These are phyloP conservation scores for Callithrix jacchus DNA, from an alignment of 2,113 vertebrate species.

Conservation along the genomic window DNA sequence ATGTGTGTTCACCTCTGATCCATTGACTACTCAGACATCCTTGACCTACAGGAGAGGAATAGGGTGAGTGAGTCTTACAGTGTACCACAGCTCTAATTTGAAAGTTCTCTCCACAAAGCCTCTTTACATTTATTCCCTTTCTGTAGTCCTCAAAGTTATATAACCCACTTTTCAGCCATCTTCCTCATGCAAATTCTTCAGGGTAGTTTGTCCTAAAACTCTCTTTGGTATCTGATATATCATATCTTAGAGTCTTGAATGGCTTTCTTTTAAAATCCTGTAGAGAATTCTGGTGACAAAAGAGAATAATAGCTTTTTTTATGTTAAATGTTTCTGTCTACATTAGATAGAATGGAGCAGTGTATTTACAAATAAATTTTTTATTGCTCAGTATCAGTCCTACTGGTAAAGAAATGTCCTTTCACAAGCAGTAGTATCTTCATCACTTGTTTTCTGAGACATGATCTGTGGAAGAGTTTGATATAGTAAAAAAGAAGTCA, in stretches of 20 bases:
- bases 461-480: background rate
- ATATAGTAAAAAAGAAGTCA: background rate
- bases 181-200: background rate
- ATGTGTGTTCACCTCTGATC: background rate
- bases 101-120: background rate
- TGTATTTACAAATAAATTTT: constrained; percentile 20
- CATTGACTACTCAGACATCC: background rate
- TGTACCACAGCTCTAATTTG: background rate
- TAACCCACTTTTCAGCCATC: background rate
- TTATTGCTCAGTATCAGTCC: background rate
- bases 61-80: background rate
- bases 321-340: background rate
- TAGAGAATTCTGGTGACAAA: constrained; percentile 12
- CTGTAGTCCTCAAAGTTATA: background rate
- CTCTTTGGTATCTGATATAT: background rate
- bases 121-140: background rate
- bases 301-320: background rate
- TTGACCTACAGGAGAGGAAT: background rate
- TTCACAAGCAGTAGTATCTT: background rate
- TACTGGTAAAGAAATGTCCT: background rate
- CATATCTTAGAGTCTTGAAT: background rate
- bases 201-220: background rate
- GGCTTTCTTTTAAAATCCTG: background rate
- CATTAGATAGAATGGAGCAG: background rate
- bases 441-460: background rate